Evolutionary conservation across 2,113 vertebrate genomes (phyloP).

Genomic region (Oryzias melastigma): DNA sequence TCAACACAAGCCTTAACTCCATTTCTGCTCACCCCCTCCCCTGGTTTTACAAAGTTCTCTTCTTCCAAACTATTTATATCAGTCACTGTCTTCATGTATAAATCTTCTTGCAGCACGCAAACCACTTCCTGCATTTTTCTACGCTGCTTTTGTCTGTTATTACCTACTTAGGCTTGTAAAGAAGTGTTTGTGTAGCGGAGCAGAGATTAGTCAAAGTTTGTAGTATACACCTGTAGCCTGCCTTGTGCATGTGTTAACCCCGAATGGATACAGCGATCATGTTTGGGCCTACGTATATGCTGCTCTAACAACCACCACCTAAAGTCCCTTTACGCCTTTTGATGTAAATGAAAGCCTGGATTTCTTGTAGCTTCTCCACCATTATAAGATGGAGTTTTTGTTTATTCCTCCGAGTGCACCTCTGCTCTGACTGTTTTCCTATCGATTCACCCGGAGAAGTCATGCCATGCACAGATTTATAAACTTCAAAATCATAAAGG

Average conservation of each 20-base stretch:
- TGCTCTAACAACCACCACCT: slow-evolving; percentile 54
- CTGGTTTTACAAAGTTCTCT: slow-evolving; percentile 36
- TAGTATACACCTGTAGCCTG: slow-evolving; percentile 48
- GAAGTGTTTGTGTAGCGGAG: slow-evolving; percentile 57
- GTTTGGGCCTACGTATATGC: slow-evolving; percentile 67
- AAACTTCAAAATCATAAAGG: slow-evolving; percentile 12
- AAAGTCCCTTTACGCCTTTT: slow-evolving; percentile 42
- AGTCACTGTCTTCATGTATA: slow-evolving; percentile 27
- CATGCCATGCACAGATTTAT: slow-evolving; percentile 53
- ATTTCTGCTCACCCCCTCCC: slow-evolving; percentile 43
- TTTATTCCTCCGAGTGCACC: slow-evolving; percentile 20
- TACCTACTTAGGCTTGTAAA: slow-evolving; percentile 55
- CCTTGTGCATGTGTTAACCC: slow-evolving; percentile 72
- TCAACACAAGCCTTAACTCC: slow-evolving; percentile 75
- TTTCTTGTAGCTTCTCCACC: slow-evolving; percentile 33
- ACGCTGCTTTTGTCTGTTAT: slow-evolving; percentile 58
- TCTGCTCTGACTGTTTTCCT: slow-evolving; percentile 42
- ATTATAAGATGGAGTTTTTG: background rate
- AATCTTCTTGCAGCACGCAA: slow-evolving; percentile 28
- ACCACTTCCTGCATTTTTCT: slow-evolving; percentile 45
- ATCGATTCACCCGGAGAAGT: slow-evolving; percentile 30
- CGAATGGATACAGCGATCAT: slow-evolving; percentile 46
- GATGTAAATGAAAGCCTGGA: slow-evolving; percentile 43
- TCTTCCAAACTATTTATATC: slow-evolving; percentile 31
- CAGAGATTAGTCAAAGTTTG: slow-evolving; percentile 37